Percentiles rank a stretch among this genome's conserved stretches.
Evolutionary conservation across 2,797 vertebrate species (phyloP).

Genomic region (Enteromius viviparus): DNA sequence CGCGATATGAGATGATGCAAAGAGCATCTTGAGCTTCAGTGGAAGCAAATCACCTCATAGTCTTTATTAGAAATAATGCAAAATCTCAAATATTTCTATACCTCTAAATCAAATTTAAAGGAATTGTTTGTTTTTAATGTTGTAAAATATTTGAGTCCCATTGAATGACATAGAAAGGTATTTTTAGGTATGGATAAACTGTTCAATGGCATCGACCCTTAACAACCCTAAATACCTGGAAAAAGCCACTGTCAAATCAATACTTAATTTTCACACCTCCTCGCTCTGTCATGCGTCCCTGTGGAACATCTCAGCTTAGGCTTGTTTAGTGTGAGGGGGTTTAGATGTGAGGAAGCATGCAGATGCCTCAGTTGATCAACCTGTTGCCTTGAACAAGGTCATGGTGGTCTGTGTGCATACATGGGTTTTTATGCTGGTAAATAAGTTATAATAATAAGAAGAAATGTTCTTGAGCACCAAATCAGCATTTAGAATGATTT

Average conservation of each 20-base stretch:
- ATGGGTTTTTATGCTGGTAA: constrained; percentile 2
- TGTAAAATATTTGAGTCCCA: no score
- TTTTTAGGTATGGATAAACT: no score
- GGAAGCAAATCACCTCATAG: neutral
- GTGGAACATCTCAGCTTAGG: constrained; percentile 1
- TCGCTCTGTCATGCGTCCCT: neutral
- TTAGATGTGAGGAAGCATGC: constrained; percentile 3
- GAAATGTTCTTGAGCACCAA: neutral
- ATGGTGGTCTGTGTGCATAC: neutral
- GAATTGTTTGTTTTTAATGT: no score
- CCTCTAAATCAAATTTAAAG: no score
- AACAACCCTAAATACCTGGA: constrained; percentile 23
- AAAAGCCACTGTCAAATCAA: constrained; percentile 51
- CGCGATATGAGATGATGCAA: neutral
- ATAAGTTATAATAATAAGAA: neutral
- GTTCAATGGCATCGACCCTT: neutral
- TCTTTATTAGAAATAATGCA: neutral
- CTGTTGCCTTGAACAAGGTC: constrained; percentile 9
- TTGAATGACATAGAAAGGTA: no score
- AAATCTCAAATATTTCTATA: neutral
- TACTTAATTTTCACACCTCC: constrained; percentile 40
- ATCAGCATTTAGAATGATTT: neutral
- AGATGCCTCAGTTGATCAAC: constrained; percentile 11
- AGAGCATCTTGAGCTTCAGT: neutral
- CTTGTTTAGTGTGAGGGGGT: neutral